Evolutionary conservation across 2,113 vertebrate genomes (phyloP).

Genomic region (Phylloscopus trochilus): DNA sequence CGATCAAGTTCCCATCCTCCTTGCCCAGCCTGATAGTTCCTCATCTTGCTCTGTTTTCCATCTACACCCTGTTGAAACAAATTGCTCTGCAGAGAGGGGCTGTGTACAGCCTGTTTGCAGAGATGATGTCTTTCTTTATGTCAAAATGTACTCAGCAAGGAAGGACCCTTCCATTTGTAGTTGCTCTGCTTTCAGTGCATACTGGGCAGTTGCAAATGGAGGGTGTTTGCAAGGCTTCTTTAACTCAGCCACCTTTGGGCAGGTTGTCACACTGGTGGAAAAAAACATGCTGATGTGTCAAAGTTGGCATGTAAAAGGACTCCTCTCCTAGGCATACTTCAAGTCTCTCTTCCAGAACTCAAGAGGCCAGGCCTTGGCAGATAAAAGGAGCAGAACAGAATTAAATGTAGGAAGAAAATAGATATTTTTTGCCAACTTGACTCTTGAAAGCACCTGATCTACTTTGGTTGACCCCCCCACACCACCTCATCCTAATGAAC

Average conservation of each 20-base stretch:
- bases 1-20: neutral
- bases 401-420: neutral
- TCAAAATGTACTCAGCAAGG: neutral
- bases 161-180: neutral
- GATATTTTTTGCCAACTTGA: neutral
- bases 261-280: neutral
- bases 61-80: neutral
- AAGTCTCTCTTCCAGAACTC: neutral
- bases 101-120: neutral
- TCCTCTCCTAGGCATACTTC: neutral
- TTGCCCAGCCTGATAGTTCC: neutral
- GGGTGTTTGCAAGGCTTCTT: neutral
- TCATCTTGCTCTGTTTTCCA: neutral
- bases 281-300: neutral
- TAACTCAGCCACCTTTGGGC: neutral
- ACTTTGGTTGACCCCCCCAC: neutral
- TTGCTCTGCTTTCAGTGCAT: neutral
- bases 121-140: neutral
- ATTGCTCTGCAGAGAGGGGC: neutral
- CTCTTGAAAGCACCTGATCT: neutral
- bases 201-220: neutral
- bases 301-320: neutral
- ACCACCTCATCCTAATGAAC: neutral
- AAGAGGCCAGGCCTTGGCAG: neutral
- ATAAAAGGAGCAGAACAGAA: neutral